Evolutionary conservation across 2,888 invertebrate species (phyloP), one percentile per base, ranked within the genome.

Genomic region (Furcula furcula): DNA sequence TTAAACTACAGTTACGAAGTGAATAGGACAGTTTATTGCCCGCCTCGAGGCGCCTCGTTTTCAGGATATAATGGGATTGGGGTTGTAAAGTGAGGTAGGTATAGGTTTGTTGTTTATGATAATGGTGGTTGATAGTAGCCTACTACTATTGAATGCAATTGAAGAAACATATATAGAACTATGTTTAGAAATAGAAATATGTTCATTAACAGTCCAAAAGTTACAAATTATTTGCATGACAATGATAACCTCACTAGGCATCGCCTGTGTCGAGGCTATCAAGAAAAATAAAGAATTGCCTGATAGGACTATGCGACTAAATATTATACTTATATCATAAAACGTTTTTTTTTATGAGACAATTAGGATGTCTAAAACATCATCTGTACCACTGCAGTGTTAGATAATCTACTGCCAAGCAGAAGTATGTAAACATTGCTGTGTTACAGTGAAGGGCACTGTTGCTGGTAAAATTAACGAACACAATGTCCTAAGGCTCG

Each of bases 11-110:
- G 74, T 81, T 80, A 80, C 82, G 80, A 75, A 78, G 76, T 69
- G 77, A 76, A 82, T 79, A 73, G 81, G 83, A 77, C 78, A 78
- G 76, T 83, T 83, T 82, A 83, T 67, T 62, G 75, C 64, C 52
- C 30, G 68, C 66, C 70, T 71, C 53, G 72, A 75, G 73, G 73
- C 73, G 66, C 61, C 48, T 65, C 70, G 73, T 72, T 75, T 75
- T 44, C 54, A 56, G 57, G 54, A 46, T 49, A 54, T 56, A 56
- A 56, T 56, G 55, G 42, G 55, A 58, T 58, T 47, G 51, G 55
- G 54, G 50, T 55, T 61, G 59, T 59, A 53, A 58, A 51, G 59
- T 29, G 18, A 21, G 12, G 14, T n/a, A 13, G 13, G 29, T 10
- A 3, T 1, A 12, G n/a, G 7, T 14, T 19, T 19, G 7, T 14